Evolutionary conservation across 2,888 invertebrate genomes (phyloP).

Genomic region (Ectemnius lituratus): DNA sequence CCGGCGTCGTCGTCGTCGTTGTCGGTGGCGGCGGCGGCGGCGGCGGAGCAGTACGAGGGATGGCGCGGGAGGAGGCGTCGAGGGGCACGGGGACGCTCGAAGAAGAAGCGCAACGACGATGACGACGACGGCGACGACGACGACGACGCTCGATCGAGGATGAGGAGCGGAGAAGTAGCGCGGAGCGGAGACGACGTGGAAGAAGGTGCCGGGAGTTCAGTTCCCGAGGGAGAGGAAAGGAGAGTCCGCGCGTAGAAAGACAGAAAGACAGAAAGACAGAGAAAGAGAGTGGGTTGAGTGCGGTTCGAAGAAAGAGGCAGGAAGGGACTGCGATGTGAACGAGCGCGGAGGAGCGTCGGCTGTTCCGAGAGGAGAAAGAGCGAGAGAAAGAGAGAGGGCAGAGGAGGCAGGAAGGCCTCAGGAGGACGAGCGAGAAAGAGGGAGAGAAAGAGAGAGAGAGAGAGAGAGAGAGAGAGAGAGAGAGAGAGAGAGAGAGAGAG

Average conservation of each 20-base stretch:
- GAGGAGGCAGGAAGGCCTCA: conserved; percentile 5
- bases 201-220: too few species aligned
- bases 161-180: conserved; percentile 12
- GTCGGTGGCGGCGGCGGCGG: too few species aligned
- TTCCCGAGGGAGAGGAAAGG: conserved; percentile 17
- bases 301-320: conserved; percentile 50
- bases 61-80: not conserved
- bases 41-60: conserved; percentile 40
- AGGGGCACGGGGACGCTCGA: conserved; percentile 2
- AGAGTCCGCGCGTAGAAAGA: not conserved
- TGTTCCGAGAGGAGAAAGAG: conserved; percentile 16
- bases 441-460: conserved; percentile 42
- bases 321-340: conserved; percentile 21
- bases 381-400: conserved; percentile 28
- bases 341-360: conserved; percentile 16
- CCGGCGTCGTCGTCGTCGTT: not conserved
- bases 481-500: conserved; percentile 21
- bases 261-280: conserved; percentile 34
- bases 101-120: conserved; percentile 23
- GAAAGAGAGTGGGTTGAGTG: conserved; percentile 35
- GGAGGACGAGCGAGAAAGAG: conserved; percentile 8
- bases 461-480: conserved; percentile 23
- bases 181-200: not conserved
- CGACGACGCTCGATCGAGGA: conserved; percentile 26
- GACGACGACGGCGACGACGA: conserved; percentile 1